These are phyloP conservation scores for Calliphora vicina DNA, from an alignment of 1,140 invertebrate species.

Conservation along the genomic window DNA sequence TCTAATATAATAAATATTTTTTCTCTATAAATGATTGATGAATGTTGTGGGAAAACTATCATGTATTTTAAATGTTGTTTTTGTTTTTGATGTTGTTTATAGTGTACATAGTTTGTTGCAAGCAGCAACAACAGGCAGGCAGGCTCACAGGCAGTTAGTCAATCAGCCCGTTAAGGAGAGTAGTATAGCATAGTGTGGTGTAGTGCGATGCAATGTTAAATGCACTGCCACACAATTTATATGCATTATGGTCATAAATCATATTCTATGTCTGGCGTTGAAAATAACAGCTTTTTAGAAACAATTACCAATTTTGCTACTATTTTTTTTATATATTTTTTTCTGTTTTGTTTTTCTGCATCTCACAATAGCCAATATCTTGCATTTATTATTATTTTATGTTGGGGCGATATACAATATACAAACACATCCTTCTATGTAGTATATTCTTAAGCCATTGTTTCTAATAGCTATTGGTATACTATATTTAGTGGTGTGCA, in stretches of 20 bases:
- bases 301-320: slow-evolving; percentile 15
- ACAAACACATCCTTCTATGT: too few species aligned
- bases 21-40: slow-evolving; percentile 29
- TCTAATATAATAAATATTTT: not conserved
- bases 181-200: too few species aligned
- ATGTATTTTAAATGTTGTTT: slow-evolving; percentile 16
- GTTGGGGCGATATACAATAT: not conserved
- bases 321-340: not conserved
- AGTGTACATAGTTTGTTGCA: not conserved
- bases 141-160: not conserved
- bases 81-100: not conserved
- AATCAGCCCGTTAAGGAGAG: not conserved
- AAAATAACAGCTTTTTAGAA: slow-evolving; percentile 33
- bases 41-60: slow-evolving; percentile 23
- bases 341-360: not conserved
- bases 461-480: not conserved
- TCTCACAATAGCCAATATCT: not conserved
- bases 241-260: not conserved
- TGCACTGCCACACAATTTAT: slow-evolving; percentile 14
- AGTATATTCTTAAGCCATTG: not conserved
- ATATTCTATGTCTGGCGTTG: slow-evolving; percentile 8
- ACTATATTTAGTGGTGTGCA: not conserved
- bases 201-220: not conserved
- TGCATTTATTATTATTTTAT: not conserved
- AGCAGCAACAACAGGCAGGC: not conserved